Conservation (phyloP, 2,888 invertebrate species). For the Eilema depressum region DNA sequence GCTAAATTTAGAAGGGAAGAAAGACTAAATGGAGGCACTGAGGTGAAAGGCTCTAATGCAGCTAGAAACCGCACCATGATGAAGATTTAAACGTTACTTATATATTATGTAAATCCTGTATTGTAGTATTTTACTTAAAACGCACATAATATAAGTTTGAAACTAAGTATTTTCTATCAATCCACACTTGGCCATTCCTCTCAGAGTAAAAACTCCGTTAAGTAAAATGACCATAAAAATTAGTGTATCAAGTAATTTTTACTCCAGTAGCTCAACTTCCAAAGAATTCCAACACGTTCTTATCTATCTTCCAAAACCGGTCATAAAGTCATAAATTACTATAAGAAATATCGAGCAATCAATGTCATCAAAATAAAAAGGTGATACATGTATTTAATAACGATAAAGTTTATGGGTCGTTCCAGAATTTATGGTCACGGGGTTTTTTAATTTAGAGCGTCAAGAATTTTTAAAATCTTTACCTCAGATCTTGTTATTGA, state of each 20-base stretch:
- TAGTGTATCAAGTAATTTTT: conserved; percentile 20
- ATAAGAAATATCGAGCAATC: conserved; percentile 48
- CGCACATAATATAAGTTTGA: no score
- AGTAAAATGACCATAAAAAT: background rate
- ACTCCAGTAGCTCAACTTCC: conserved; percentile 31
- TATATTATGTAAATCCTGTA: no score
- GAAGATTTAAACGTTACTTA: no score
- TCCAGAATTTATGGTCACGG: conserved; percentile 39
- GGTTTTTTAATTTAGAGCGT: conserved; percentile 42
- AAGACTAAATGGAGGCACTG: no score
- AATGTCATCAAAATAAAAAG: conserved; percentile 53
- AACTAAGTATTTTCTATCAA: no score
- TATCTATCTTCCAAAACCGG: conserved; percentile 22
- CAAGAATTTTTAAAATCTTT: conserved; percentile 18
- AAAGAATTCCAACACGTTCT: conserved; percentile 15
- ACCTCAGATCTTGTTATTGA: conserved; percentile 16
- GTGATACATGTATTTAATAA: conserved; percentile 51
- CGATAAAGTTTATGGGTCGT: conserved; percentile 46
- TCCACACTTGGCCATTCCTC: no score
- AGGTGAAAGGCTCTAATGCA: no score
- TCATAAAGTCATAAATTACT: conserved; percentile 50
- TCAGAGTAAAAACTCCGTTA: no score
- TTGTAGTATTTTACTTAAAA: no score
- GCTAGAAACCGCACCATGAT: no score
- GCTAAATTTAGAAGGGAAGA: no score